Percentiles rank a stretch among this genome's conserved stretches.
Evolutionary conservation across 2,797 vertebrate species (phyloP).

Genomic region (Odontamblyopus lacepedii): DNA sequence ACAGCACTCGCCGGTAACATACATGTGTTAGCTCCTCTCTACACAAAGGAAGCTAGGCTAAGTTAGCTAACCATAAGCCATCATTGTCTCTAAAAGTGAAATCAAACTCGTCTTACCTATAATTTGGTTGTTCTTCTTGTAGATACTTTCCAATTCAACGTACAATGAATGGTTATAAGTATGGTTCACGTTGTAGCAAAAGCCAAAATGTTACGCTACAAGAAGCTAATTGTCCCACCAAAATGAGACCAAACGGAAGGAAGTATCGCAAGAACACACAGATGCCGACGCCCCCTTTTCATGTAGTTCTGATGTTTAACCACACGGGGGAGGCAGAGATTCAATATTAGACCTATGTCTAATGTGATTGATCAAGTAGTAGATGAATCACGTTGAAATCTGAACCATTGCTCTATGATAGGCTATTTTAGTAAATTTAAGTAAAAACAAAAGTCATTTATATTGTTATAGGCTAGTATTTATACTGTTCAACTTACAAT

Average conservation of each 20-base stretch:
- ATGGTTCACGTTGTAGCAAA: not conserved
- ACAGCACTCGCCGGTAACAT: not conserved
- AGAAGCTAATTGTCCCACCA: conserved; percentile 1
- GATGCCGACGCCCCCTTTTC: not conserved
- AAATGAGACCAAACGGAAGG: not conserved
- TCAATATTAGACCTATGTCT: not conserved
- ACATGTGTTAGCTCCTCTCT: conserved; percentile 11
- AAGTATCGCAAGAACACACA: conserved; percentile 21
- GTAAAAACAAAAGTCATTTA: too few relatives aligned
- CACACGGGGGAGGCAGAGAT: not conserved
- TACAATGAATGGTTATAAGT: not conserved
- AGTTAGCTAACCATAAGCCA: conserved; percentile 5
- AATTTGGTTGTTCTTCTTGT: not conserved
- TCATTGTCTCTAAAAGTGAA: not conserved
- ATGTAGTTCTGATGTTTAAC: not conserved
- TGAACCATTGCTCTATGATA: too few relatives aligned
- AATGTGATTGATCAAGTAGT: too few relatives aligned
- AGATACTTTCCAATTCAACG: fast-evolving
- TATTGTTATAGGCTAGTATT: too few relatives aligned
- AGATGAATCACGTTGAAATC: too few relatives aligned
- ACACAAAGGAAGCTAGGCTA: conserved; percentile 18
- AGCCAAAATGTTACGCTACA: not conserved
- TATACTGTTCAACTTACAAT: too few relatives aligned
- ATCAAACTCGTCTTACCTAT: conserved; percentile 9
- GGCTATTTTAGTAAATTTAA: too few relatives aligned